Evolutionary conservation across 2,888 invertebrate genomes (phyloP), one percentile per base, ranked within the genome.

Genomic region (Ctenicera cuprea): DNA sequence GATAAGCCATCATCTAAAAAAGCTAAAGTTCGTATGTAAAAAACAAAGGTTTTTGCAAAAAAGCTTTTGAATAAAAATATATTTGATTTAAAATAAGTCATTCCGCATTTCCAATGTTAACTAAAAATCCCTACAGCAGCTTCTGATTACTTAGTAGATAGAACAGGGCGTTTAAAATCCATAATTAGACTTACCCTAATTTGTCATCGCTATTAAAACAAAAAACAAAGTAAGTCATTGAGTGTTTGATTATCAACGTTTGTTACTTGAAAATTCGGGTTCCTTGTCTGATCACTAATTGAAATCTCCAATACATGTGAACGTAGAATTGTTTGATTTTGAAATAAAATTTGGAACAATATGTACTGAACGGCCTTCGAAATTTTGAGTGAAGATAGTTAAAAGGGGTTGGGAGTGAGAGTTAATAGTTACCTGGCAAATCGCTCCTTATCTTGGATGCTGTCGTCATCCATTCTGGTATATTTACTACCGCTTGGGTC

Each of bases 371-470:
- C 9, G 14, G 5, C n/a, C 48, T 3, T 48, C 48, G 9, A 20
- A 20, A 48, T 48, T 48, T 48, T 14, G 48, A 20, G 22, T 20
- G 9, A 33, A 9, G 33, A 9, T 9, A 33, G 7, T 5, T 8
- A 33, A 33, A 9, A 9, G 9, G 33, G 9, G 33, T 33, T 5
- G 12, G 14, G 30, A n/a, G 30, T 30, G 4, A 30, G 82, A 85
- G 80, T 84, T 83, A 77, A 86, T 86, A 87, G 88, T 89, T 89
- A 94, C 97, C 96, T 96, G 82, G 97, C 97, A 91, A 97, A 98
- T 85, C 97, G 92, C 88, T 98, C 98, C 89, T 98, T 98, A 88
- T 98, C 98, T 90, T 97, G 97, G 88, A 96, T 94, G 88, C 93
- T 95, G 86, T 96, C 95, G 89, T 97, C 97, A 88, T 97, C 97